A percentile compares a stretch with the other conserved stretches of the same genome.
These are phyloP conservation scores for Cydia strobilella DNA, from an alignment of 1,140 invertebrate species.

Conservation along the genomic window DNA sequence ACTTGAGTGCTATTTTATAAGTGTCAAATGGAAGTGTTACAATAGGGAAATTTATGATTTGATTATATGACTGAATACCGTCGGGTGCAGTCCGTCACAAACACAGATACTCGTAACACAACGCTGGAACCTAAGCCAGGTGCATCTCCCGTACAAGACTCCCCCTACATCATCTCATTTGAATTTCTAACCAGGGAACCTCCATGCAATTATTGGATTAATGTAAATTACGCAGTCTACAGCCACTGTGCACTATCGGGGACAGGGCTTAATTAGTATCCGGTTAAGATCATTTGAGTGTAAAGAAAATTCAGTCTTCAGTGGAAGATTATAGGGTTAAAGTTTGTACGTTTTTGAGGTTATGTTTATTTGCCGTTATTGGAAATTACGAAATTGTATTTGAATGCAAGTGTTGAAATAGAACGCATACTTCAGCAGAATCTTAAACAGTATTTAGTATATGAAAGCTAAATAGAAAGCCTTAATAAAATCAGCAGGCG, in stretches of 20 bases:
- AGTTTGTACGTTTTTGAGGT: not conserved
- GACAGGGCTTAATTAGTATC: constrained; percentile 78
- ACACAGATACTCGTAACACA: not conserved
- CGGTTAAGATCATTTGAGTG: constrained; percentile 73
- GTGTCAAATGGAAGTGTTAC: too few species aligned
- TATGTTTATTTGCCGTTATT: constrained; percentile 1
- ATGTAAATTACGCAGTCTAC: constrained; percentile 93
- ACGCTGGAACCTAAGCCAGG: constrained; percentile 13
- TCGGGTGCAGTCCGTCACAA: not conserved
- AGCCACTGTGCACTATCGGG: constrained; percentile 82
- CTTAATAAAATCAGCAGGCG: not conserved
- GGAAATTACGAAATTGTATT: constrained; percentile 3
- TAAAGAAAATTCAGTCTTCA: constrained; percentile 48
- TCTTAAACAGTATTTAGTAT: not conserved
- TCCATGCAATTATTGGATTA: constrained; percentile 96
- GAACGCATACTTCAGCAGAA: not conserved
- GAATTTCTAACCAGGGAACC: constrained; percentile 95
- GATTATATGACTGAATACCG: not conserved
- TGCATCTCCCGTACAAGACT: constrained; percentile 48
- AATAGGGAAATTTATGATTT: too few species aligned
- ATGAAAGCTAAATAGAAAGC: not conserved
- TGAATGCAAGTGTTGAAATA: not conserved
- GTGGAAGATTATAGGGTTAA: constrained; percentile 32
- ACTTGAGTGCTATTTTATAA: too few species aligned
- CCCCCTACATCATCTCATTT: constrained; percentile 88